Conservation (phyloP, 2,797 vertebrate species). For the Pelodytes ibericus region DNA sequence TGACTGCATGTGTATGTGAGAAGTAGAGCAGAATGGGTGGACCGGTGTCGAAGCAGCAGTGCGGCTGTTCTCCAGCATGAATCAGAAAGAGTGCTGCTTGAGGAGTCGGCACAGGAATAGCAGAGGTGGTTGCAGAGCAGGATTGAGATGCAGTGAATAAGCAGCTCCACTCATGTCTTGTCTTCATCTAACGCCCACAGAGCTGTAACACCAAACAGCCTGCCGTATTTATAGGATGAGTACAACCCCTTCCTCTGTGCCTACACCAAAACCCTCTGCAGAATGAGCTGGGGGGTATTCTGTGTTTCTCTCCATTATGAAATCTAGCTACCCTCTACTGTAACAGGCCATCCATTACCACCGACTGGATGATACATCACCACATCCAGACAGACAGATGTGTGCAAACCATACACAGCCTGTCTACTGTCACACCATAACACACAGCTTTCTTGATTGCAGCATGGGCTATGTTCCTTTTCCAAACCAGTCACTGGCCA, state of each 20-base stretch:
- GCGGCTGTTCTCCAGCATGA: not conserved
- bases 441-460: not conserved
- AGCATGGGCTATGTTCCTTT: not conserved
- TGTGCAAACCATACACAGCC: not conserved
- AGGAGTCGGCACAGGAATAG: constrained; percentile 40
- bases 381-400: not conserved
- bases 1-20: too few species aligned
- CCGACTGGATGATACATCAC: not conserved
- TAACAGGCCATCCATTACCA: not conserved
- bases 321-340: not conserved
- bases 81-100: constrained; percentile 2
- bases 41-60: too few species aligned
- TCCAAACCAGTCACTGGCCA: not conserved
- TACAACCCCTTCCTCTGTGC: constrained; percentile 38
- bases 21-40: too few species aligned
- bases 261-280: constrained; percentile 54
- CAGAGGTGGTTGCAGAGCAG: constrained; percentile 22
- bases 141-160: constrained; percentile 27
- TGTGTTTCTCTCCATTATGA: not conserved
- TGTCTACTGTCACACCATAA: not conserved
- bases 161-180: constrained; percentile 47
- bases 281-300: constrained; percentile 20
- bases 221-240: constrained; percentile 54
- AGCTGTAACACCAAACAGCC: constrained; percentile 48
- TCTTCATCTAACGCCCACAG: constrained; percentile 54